Conservation (phyloP, 2,888 invertebrate species). For the Macaria notata region DNA sequence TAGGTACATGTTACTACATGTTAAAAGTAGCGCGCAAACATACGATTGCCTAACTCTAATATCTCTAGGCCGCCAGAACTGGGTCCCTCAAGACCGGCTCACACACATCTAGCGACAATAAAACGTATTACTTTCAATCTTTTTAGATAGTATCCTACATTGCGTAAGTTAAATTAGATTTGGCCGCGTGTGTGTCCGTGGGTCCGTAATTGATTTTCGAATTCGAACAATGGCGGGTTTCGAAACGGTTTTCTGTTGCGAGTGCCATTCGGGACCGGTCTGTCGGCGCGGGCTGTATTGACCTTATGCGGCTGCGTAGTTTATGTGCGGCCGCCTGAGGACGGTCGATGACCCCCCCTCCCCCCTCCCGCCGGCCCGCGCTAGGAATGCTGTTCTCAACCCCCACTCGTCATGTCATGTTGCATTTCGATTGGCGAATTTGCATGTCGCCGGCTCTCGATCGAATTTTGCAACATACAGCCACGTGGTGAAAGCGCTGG, state of each 20-base stretch:
- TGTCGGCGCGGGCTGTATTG: constrained; percentile 64
- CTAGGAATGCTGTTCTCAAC: constrained; percentile 65
- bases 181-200: constrained; percentile 52
- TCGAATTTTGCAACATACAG: constrained; percentile 47
- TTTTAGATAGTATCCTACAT: constrained; percentile 57
- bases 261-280: constrained; percentile 40
- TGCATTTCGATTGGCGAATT: constrained; percentile 75
- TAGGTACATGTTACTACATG: neutral
- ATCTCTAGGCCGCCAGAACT: constrained; percentile 23
- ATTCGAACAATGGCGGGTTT: constrained; percentile 66
- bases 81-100: constrained; percentile 26
- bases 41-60: constrained; percentile 21
- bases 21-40: constrained; percentile 7
- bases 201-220: constrained; percentile 68
- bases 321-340: constrained; percentile 74
- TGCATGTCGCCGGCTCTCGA: constrained; percentile 59
- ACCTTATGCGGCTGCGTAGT: constrained; percentile 80
- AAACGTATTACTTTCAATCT: constrained; percentile 51
- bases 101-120: constrained; percentile 44
- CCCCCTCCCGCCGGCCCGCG: constrained; percentile 44
- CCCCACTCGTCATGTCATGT: constrained; percentile 66
- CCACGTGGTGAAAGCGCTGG: constrained; percentile 30
- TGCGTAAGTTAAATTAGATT: constrained; percentile 65
- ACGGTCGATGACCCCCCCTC: constrained; percentile 78
- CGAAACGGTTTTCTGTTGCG: constrained; percentile 51